Evolutionary conservation across 2,888 invertebrate genomes (phyloP).

Genomic region (Oeneis ivallda): DNA sequence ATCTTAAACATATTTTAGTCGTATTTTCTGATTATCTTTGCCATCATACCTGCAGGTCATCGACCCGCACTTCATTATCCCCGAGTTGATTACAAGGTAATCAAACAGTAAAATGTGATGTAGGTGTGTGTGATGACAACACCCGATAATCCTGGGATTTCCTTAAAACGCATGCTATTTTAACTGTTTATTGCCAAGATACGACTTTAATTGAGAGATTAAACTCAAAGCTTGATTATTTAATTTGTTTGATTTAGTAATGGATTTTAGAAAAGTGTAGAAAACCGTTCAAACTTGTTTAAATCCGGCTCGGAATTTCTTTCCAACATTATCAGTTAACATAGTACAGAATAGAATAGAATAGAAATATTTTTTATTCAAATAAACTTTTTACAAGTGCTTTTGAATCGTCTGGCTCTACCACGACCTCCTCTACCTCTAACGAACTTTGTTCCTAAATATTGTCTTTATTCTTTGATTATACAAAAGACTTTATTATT

Average conservation of each 20-base stretch:
- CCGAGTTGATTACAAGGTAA: slow-evolving; percentile 23
- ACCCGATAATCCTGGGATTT: slow-evolving; percentile 3
- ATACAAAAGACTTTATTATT: no score
- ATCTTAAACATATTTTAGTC: background rate
- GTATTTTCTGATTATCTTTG: background rate
- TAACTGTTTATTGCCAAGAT: background rate
- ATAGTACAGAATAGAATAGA: no score
- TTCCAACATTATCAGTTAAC: no score
- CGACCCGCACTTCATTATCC: slow-evolving; percentile 27
- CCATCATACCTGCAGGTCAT: slow-evolving; percentile 18
- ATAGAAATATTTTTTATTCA: no score
- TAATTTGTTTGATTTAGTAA: background rate
- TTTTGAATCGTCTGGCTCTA: no score
- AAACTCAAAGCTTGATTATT: background rate
- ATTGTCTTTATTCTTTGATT: no score
- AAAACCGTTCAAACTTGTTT: no score
- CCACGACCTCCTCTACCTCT: no score
- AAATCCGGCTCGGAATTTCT: no score
- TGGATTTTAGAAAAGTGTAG: background rate
- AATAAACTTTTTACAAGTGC: no score
- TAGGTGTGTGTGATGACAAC: slow-evolving; percentile 6
- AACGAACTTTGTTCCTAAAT: no score
- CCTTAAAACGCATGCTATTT: background rate
- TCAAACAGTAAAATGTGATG: slow-evolving; percentile 20
- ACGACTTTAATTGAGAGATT: background rate